phyloP scores from a whole-genome alignment of 2,113 vertebrate genomes.

The Maylandia zebra region DNA sequence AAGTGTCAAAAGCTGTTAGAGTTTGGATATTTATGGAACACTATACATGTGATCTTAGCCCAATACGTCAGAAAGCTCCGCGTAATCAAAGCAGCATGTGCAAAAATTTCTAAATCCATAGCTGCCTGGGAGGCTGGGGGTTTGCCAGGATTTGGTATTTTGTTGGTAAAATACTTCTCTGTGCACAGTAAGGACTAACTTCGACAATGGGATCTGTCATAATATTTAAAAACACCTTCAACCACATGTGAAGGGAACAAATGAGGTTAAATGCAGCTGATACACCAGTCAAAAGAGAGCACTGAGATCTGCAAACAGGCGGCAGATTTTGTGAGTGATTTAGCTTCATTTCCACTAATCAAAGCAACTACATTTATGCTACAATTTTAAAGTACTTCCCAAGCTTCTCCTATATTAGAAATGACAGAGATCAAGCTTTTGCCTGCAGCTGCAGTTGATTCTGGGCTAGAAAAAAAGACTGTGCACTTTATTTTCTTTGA shows the following conservation, averaged over 20 bases:
- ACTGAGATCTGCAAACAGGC: background rate
- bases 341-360: background rate
- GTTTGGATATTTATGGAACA: constrained; percentile 53
- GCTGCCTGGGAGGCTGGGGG: background rate
- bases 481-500: background rate
- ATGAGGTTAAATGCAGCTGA: background rate
- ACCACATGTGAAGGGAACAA: background rate
- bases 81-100: constrained; percentile 57
- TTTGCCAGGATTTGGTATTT: constrained; percentile 20
- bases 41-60: constrained; percentile 52
- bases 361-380: background rate
- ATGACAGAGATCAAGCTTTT: background rate
- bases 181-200: background rate
- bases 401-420: background rate
- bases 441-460: background rate
- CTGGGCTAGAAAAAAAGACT: background rate
- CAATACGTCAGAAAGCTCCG: constrained; percentile 27
- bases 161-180: constrained; percentile 36
- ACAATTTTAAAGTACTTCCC: background rate
- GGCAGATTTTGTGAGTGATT: background rate
- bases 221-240: background rate
- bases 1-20: constrained; percentile 60
- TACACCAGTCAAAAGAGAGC: background rate
- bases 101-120: constrained; percentile 15
- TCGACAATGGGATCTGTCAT: constrained; percentile 15